A percentile compares a stretch with the other conserved stretches of the same genome.
Conservation (phyloP, 1,140 invertebrate genomes). For the Agraylea sexmaculata region DNA sequence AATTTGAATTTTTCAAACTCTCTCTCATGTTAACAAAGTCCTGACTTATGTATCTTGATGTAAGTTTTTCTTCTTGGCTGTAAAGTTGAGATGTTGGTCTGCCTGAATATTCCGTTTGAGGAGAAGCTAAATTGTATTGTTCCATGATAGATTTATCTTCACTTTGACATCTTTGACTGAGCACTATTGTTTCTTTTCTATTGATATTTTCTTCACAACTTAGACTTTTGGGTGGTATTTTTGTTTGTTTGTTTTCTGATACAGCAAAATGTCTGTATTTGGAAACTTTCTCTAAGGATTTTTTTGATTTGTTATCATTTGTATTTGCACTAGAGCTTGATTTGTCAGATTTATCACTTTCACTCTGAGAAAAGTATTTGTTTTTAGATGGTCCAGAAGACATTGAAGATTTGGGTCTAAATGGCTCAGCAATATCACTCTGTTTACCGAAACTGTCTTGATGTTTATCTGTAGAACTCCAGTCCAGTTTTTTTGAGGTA, state of each 20-base stretch:
- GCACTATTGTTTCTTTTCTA: constrained; percentile 25
- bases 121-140: constrained; percentile 26
- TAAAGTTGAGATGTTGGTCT: constrained; percentile 40
- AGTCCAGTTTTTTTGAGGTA: constrained; percentile 36
- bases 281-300: neutral
- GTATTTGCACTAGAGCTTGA: constrained; percentile 40
- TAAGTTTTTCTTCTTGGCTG: constrained; percentile 46
- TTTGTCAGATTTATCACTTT: constrained; percentile 40
- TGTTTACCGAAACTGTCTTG: constrained; percentile 1
- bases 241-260: constrained; percentile 38
- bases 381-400: constrained; percentile 13
- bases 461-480: constrained; percentile 2
- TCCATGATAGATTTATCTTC: constrained; percentile 41
- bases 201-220: constrained; percentile 37
- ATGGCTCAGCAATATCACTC: constrained; percentile 8
- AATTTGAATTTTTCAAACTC: constrained; percentile 27
- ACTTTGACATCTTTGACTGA: constrained; percentile 41
- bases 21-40: constrained; percentile 43
- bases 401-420: constrained; percentile 16
- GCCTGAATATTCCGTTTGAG: constrained; percentile 30
- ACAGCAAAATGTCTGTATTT: neutral
- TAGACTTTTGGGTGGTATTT: constrained; percentile 40
- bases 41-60: constrained; percentile 48
- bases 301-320: constrained; percentile 30
- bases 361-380: constrained; percentile 28